Base-by-base conservation (phyloP, 2,113 vertebrate genomes). In the Percina caprodes region DNA sequence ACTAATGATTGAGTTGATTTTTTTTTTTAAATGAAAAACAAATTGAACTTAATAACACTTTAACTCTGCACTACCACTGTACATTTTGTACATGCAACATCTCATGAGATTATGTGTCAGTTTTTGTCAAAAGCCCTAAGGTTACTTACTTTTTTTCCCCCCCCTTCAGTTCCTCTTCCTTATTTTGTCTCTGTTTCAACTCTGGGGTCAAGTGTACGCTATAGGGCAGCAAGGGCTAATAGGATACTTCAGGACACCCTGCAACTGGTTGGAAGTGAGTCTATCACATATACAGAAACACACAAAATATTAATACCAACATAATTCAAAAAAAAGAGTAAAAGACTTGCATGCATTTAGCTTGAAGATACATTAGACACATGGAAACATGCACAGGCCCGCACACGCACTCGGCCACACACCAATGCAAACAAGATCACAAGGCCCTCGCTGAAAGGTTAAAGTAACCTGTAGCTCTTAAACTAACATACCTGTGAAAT, bases 181-280 rank as follows among this genome's bases (percentile, higher is more conserved):
- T 61, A n/a, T 85, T 6, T 61, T 96, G 35, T 92, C 79, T 72
- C 69, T 96, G 58, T 58, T 92, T 71, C 93, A 93, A 68, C 73
- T 95, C 46, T 93, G 90, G 19, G 39, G 90, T 63, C 95, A 96
- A 54, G 58, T 94, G 30, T 88, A 58, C 51, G 0, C 8, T 35
- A 30, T 94, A 59, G 58, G 61, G 21, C 92, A 94, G 72, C 86
- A 84, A 73, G 95, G 95, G 5, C 1, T 94, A 56, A 60, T 79
- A 65, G 61, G 51, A 83, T 93, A 94, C 77, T 95, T 91, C 88
- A 88, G 49, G 52, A 90, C 86, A 56, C 83, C 92, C 0, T 77
- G 87, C 61, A 94, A 65, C 78, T 96, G 94, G 94, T 77, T 96
- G 46, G 93, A 97, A 91, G 96, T 97, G 86, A 94, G 91, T 81